Percentiles rank a stretch among this genome's conserved stretches.
These are phyloP conservation scores for Machimus atricapillus DNA, from an alignment of 2,888 invertebrate genomes.

Conservation along the genomic window DNA sequence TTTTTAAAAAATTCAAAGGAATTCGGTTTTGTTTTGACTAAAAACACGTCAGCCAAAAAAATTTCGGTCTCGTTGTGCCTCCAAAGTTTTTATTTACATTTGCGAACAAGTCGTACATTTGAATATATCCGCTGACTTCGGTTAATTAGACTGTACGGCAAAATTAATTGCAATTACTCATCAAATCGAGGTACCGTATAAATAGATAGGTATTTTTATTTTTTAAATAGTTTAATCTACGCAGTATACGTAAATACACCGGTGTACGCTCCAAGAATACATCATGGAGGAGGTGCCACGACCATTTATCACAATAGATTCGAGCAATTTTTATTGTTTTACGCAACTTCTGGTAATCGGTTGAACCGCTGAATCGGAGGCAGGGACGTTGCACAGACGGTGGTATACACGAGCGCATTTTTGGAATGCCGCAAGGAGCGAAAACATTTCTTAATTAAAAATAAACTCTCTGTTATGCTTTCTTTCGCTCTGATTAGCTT, in stretches of 20 bases:
- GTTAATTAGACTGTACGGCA: neutral
- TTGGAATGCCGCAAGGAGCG: conserved; percentile 5
- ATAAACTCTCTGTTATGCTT: neutral
- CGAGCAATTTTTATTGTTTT: conserved; percentile 8
- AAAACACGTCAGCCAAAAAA: neutral
- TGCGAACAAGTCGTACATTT: neutral
- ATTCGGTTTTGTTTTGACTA: neutral
- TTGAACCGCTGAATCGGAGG: neutral
- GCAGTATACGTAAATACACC: conserved; percentile 7
- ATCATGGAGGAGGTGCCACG: neutral
- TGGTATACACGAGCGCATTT: conserved; percentile 21
- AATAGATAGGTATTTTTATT: neutral
- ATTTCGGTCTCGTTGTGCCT: neutral
- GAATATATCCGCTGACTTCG: neutral
- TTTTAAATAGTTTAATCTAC: neutral
- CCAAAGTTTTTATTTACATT: neutral
- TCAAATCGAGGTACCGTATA: neutral
- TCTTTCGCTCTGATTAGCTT: neutral
- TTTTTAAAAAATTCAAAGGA: neutral
- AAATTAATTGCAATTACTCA: conserved; percentile 8
- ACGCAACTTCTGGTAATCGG: neutral
- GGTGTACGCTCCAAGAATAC: neutral
- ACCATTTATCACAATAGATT: neutral
- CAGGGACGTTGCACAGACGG: neutral
- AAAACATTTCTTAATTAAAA: neutral